Conservation (phyloP, 2,797 vertebrate species). For the Dryobates pubescens region DNA sequence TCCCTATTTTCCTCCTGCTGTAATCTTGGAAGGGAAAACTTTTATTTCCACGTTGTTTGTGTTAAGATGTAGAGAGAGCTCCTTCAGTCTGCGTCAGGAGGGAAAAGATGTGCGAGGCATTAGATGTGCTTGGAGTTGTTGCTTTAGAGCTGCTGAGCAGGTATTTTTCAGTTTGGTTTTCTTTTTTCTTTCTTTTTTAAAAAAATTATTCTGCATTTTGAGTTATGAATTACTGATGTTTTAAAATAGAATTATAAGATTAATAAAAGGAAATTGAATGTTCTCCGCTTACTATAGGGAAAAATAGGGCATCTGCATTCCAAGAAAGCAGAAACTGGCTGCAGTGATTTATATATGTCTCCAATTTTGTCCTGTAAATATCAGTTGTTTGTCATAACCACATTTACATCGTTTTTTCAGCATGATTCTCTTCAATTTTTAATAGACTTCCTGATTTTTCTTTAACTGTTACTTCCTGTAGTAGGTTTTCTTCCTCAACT, state of each 20-base stretch:
- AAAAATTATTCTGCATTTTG: not conserved
- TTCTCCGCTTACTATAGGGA: fast-evolving
- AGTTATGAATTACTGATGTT: fast-evolving
- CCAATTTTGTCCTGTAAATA: fast-evolving
- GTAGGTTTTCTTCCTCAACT: not conserved
- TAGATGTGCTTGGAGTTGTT: not conserved
- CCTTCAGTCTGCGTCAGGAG: fast-evolving
- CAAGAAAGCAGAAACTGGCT: not conserved
- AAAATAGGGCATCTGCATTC: not conserved
- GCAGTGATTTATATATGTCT: fast-evolving
- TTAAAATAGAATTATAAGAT: not conserved
- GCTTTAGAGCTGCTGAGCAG: not conserved
- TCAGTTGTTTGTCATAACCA: not conserved
- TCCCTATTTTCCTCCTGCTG: fast-evolving
- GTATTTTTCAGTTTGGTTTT: too few species aligned
- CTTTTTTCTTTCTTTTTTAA: too few species aligned
- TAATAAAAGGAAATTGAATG: not conserved
- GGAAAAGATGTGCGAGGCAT: fast-evolving
- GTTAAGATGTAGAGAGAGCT: fast-evolving
- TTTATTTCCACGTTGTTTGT: fast-evolving
- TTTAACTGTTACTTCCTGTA: not conserved
- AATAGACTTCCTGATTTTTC: not conserved
- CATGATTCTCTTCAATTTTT: fast-evolving
- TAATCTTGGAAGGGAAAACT: not conserved
- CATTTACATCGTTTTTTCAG: fast-evolving